Evolutionary conservation across 2,888 invertebrate species (phyloP).

Genomic region (Leuctra nigra): DNA sequence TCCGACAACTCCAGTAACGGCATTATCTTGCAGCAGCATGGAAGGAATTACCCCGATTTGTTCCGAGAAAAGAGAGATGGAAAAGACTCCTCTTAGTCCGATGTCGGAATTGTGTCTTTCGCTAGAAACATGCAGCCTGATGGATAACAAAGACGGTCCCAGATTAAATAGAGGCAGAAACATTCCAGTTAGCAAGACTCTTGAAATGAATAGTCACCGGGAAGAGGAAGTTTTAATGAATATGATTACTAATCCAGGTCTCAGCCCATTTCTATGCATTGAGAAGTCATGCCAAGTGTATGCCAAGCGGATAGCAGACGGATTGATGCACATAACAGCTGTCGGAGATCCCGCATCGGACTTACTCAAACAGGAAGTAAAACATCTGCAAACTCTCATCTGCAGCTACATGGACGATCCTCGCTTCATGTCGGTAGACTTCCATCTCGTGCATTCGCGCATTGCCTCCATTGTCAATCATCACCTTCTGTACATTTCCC

Average conservation of each 20-base stretch:
- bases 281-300: conserved; percentile 51
- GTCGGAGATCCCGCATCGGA: conserved; percentile 46
- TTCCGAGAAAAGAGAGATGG: not conserved
- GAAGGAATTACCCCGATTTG: not conserved
- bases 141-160: conserved; percentile 35
- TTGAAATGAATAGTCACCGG: not conserved
- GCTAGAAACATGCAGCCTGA: conserved; percentile 49
- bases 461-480: conserved; percentile 56
- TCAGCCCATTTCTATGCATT: conserved; percentile 47
- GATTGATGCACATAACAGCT: conserved; percentile 49
- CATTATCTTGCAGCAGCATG: not conserved
- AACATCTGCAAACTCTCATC: conserved; percentile 60
- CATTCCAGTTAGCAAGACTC: not conserved
- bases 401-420: conserved; percentile 61
- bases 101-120: conserved; percentile 54
- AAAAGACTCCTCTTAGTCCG: conserved; percentile 41
- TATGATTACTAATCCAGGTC: conserved; percentile 20
- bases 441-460: conserved; percentile 57
- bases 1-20: not conserved
- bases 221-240: conserved; percentile 18
- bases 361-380: conserved; percentile 57
- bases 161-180: not conserved
- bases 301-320: conserved; percentile 61
- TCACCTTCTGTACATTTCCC: conserved; percentile 45
- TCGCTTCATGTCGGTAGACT: conserved; percentile 48